Evolutionary conservation across 2,888 invertebrate genomes (phyloP).

Genomic region (Archips xylosteana): DNA sequence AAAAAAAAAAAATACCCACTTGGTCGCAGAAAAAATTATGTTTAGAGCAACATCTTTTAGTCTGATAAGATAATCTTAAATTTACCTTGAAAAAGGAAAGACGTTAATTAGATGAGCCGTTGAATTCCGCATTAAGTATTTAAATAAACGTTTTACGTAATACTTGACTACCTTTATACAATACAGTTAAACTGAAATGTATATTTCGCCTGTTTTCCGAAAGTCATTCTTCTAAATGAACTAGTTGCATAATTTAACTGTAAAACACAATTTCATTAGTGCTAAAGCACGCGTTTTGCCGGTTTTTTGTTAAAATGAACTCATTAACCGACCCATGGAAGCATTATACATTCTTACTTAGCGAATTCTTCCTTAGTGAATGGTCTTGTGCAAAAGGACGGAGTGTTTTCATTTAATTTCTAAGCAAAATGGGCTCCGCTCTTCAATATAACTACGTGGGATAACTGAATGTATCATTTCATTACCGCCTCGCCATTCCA

Average conservation of each 20-base stretch:
- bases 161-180: background rate
- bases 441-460: conserved; percentile 73
- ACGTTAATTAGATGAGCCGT: no score
- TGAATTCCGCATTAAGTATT: background rate
- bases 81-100: no score
- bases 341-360: conserved; percentile 15
- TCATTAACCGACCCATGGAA: conserved; percentile 6
- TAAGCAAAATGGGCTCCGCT: conserved; percentile 71
- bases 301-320: conserved; percentile 9
- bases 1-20: no score
- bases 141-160: background rate
- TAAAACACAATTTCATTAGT: conserved; percentile 5
- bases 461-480: conserved; percentile 72
- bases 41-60: no score
- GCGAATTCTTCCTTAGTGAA: conserved; percentile 40
- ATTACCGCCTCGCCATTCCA: conserved; percentile 65
- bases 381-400: conserved; percentile 53
- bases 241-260: conserved; percentile 7
- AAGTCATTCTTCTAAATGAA: conserved; percentile 4
- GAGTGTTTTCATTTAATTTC: conserved; percentile 81
- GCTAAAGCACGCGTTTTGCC: background rate
- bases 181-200: background rate
- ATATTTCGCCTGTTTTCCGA: background rate
- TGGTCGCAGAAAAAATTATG: no score
- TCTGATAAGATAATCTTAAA: no score